Evolutionary conservation across 1,140 invertebrate species (phyloP).

Genomic region (Drosophila tani): DNA sequence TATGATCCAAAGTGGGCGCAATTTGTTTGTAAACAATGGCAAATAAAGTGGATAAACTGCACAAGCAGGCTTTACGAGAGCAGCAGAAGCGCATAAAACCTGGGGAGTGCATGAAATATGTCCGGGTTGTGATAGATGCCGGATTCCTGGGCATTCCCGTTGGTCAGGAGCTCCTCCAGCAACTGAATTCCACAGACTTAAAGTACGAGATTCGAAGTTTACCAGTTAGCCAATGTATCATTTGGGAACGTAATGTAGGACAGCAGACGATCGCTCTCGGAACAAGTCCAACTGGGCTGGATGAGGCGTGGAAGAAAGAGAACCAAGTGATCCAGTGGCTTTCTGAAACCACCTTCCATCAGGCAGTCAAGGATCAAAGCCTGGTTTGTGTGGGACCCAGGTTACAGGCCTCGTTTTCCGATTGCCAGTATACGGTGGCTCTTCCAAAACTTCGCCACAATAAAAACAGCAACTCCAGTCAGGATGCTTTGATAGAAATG

Average conservation of each 20-base stretch:
- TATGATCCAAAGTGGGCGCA: conserved; percentile 24
- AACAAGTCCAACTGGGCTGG: conserved; percentile 20
- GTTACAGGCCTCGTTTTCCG: conserved; percentile 47
- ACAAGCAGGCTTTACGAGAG: conserved; percentile 72
- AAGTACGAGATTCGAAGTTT: conserved; percentile 67
- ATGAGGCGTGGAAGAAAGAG: conserved; percentile 68
- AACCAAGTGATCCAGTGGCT: conserved; percentile 57
- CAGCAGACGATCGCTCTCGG: conserved; percentile 48
- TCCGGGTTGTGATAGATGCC: conserved; percentile 85
- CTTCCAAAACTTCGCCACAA: conserved; percentile 35
- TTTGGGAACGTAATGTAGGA: conserved; percentile 85
- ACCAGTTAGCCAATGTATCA: conserved; percentile 66
- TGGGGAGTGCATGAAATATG: conserved; percentile 86
- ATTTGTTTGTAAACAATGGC: conserved; percentile 31
- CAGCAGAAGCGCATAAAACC: conserved; percentile 85
- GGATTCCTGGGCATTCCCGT: conserved; percentile 27
- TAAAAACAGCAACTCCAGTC: conserved; percentile 21
- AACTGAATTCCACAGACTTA: conserved; percentile 39
- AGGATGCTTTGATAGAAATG: conserved; percentile 85
- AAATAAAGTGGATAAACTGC: conserved; percentile 68
- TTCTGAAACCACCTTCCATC: conserved; percentile 37
- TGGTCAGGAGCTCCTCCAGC: conserved; percentile 52
- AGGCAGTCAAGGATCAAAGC: conserved; percentile 38
- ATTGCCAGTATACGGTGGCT: conserved; percentile 54
- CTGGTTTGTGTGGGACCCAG: conserved; percentile 42